phyloP scores from a whole-genome alignment of 2,113 vertebrate species.

The Copsychus sechellarum region DNA sequence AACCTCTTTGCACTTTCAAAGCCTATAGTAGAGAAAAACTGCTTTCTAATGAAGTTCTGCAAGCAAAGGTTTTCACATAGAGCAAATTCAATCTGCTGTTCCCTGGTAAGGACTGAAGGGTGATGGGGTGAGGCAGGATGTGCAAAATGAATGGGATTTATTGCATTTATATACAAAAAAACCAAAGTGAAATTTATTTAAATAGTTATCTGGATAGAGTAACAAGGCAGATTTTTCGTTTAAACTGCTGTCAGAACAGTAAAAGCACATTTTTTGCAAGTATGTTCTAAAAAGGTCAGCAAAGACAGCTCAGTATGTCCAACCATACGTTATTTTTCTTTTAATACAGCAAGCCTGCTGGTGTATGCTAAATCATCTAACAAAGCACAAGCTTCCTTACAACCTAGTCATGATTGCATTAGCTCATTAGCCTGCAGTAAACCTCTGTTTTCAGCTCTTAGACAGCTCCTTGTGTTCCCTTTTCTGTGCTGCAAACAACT shows the following conservation, averaged over 20 bases:
- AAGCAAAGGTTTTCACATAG: background rate
- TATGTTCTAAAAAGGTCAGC: background rate
- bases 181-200: background rate
- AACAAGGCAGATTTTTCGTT: background rate
- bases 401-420: background rate
- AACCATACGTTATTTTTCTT: background rate
- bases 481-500: background rate
- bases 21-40: background rate
- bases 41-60: background rate
- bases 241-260: background rate
- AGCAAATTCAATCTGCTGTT: background rate
- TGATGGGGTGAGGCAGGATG: background rate
- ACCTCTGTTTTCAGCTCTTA: background rate
- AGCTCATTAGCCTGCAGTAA: background rate
- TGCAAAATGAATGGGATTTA: slow-evolving; percentile 25
- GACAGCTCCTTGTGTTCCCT: background rate
- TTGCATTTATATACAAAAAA: slow-evolving; percentile 41
- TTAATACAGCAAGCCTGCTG: background rate
- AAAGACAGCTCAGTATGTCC: background rate
- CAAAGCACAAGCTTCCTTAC: slow-evolving; percentile 7
- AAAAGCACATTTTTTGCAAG: background rate
- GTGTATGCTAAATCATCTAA: background rate
- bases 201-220: background rate
- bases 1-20: background rate
- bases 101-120: background rate